Evolutionary conservation across 2,888 invertebrate species (phyloP).

Genomic region (Nudaria mundana): DNA sequence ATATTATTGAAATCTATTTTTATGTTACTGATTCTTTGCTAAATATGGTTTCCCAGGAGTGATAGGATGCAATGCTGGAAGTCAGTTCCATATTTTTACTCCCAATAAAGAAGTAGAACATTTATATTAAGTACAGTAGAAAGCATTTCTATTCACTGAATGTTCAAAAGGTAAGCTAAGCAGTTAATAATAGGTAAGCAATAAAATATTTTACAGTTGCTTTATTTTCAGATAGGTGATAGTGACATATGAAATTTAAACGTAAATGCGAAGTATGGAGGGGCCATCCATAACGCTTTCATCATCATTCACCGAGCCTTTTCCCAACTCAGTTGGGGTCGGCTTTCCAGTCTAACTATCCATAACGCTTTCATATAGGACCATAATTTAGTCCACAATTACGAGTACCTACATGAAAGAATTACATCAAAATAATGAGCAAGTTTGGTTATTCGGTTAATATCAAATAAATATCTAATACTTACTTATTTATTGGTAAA

Average conservation of each 20-base stretch:
- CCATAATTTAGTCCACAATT: background rate
- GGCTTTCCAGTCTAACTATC: too few species aligned
- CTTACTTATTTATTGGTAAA: too few species aligned
- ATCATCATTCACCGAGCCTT: too few species aligned
- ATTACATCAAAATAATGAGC: background rate
- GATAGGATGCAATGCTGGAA: background rate
- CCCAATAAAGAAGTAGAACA: background rate
- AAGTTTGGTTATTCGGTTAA: background rate
- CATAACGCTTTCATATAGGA: background rate
- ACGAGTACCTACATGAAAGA: background rate
- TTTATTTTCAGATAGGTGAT: background rate
- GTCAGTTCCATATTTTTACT: too few species aligned
- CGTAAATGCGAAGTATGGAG: background rate
- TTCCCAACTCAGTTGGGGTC: too few species aligned
- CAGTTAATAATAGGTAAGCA: background rate
- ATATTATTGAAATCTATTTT: too few species aligned
- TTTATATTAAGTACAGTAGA: background rate
- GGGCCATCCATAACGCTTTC: background rate
- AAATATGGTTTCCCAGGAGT: background rate
- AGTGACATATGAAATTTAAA: background rate
- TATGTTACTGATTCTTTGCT: background rate
- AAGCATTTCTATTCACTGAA: too few species aligned
- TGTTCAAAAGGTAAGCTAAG: too few species aligned
- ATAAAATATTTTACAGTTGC: background rate
- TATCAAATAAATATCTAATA: too few species aligned